Evolutionary conservation across 1,140 invertebrate genomes (phyloP), one percentile per base, ranked within the genome.

Genomic region (Anoplolepis gracilipes): DNA sequence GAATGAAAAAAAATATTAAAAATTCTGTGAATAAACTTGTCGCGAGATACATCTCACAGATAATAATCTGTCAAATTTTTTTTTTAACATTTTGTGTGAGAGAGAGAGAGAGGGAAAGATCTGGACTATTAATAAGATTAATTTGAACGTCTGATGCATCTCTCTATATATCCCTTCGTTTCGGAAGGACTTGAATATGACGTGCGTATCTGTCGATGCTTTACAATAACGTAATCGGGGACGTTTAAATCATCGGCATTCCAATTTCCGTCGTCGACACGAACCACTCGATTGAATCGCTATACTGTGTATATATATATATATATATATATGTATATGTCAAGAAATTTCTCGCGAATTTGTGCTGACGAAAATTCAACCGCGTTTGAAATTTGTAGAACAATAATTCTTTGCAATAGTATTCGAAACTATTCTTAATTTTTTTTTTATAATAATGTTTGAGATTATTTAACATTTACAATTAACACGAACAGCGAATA

Each of bases 191-290:
- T 73, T 16, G 46, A 19, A 5, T 49, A 33, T 42, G n/a, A 72
- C 53, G 49, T 16, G 62, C 6, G 22, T 72, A 46, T 33, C 67
- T 42, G 53, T 59, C 39, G 39, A 59, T 42, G 19, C 13, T 57
- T 59, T 46, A 42, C 8, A 72, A 61, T 82, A 59, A 82, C 59
- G 19, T 61, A 61, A 73, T 73, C 19, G 10, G 28, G 53, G 13
- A 30, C 65, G 65, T 81, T 81, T 82, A 73, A 81, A 59, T 82
- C 25, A 82, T 82, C 67, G 78, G 25, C 78, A 42, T 82, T 72
- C 13, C 78, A 82, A 73, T 82, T 82, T 69, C 62, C 77, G 75
- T 49, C 19, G 22, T 22, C 13, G 67, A 72, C 33, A 57, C 46
- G 16, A 81, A 42, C 67, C 36, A 25, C 53, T 39, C n/a, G 36